These are phyloP conservation scores for Darevskia mixta DNA, from an alignment of 2,797 vertebrate species.

Conservation along the genomic window DNA sequence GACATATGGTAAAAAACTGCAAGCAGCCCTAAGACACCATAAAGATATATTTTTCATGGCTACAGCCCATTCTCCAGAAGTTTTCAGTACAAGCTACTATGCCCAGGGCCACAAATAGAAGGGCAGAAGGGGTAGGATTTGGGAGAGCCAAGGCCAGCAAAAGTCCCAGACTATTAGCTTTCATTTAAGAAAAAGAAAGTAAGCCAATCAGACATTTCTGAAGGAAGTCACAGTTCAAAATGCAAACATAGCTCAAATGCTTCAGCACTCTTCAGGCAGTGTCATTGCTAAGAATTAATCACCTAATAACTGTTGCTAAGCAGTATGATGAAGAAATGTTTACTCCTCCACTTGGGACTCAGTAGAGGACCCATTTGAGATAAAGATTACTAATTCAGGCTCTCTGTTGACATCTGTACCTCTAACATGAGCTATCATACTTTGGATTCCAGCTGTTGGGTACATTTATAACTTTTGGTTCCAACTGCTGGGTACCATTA, in stretches of 20 bases:
- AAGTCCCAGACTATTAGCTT: too few relatives aligned
- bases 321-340: slow-evolving; percentile 3
- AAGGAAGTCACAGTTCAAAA: too few relatives aligned
- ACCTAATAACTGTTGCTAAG: too few relatives aligned
- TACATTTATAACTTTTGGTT: slow-evolving; percentile 43
- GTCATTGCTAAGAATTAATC: too few relatives aligned
- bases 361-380: slow-evolving; percentile 3
- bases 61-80: background rate
- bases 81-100: background rate
- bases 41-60: background rate
- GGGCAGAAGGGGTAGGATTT: too few relatives aligned
- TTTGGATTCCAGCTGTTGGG: slow-evolving; percentile 48
- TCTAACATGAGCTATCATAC: slow-evolving; percentile 33
- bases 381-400: slow-evolving; percentile 50
- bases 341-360: slow-evolving; percentile 51
- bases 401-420: slow-evolving; percentile 34
- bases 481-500: slow-evolving; percentile 41
- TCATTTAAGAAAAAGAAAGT: too few relatives aligned
- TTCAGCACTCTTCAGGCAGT: too few relatives aligned
- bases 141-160: too few relatives aligned
- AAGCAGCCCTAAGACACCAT: background rate
- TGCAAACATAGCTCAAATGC: too few relatives aligned
- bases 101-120: too few relatives aligned
- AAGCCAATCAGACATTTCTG: too few relatives aligned
- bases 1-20: background rate